Evolutionary conservation across 2,888 invertebrate genomes (phyloP).

Genomic region (Rhagophthalmus giganteus): DNA sequence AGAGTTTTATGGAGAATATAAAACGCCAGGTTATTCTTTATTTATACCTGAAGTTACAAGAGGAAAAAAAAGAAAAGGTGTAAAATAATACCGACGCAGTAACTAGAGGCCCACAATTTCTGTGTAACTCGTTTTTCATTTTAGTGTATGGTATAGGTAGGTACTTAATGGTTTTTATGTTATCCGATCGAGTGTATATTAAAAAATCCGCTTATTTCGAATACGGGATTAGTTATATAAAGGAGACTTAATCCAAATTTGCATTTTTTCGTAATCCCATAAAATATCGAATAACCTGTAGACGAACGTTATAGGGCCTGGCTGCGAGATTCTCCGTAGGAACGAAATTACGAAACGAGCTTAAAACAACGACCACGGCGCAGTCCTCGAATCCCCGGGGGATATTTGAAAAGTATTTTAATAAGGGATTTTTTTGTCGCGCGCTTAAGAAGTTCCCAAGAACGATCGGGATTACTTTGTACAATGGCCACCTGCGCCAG

Average conservation of each 20-base stretch:
- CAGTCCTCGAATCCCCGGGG: constrained; percentile 36
- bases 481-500: constrained; percentile 49
- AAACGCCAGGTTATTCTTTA: constrained; percentile 54
- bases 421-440: constrained; percentile 54
- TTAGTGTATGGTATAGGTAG: constrained; percentile 6
- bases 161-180: too few species aligned
- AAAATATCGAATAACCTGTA: constrained; percentile 14
- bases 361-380: constrained; percentile 37
- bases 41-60: constrained; percentile 51
- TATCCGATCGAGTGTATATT: background rate
- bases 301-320: constrained; percentile 18
- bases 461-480: constrained; percentile 46
- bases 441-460: constrained; percentile 46
- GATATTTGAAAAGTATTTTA: constrained; percentile 50
- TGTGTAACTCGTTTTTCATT: constrained; percentile 16
- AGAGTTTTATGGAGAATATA: constrained; percentile 53
- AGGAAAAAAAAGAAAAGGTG: too few species aligned
- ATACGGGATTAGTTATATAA: constrained; percentile 9
- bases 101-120: constrained; percentile 30
- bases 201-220: constrained; percentile 5
- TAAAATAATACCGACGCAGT: constrained; percentile 46
- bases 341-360: constrained; percentile 49
- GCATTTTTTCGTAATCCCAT: constrained; percentile 14
- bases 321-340: constrained; percentile 9
- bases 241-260: constrained; percentile 12